Evolutionary conservation across 2,888 invertebrate genomes (phyloP).

Genomic region (Pteria penguin): DNA sequence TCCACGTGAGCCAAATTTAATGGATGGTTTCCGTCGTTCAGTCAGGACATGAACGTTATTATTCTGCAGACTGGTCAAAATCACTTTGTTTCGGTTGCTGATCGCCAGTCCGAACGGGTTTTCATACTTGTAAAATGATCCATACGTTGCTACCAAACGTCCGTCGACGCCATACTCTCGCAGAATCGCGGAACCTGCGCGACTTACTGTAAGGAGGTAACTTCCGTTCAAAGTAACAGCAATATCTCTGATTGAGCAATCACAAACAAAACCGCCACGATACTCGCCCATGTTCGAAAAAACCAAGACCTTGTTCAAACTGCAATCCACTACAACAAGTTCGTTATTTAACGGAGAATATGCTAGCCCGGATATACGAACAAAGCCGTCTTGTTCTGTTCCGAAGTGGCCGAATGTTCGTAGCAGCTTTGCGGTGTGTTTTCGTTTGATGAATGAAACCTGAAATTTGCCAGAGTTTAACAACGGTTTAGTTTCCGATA

Average conservation of each 20-base stretch:
- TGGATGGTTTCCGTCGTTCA: slow-evolving; percentile 57
- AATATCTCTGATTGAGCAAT: slow-evolving; percentile 63
- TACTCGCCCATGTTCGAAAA: slow-evolving; percentile 56
- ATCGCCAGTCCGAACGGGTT: slow-evolving; percentile 65
- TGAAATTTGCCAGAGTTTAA: slow-evolving; percentile 21
- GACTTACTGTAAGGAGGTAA: slow-evolving; percentile 57
- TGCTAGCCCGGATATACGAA: slow-evolving; percentile 57
- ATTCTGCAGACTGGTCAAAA: slow-evolving; percentile 65
- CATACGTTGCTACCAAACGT: slow-evolving; percentile 48
- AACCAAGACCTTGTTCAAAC: slow-evolving; percentile 56
- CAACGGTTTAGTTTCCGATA: slow-evolving; percentile 11
- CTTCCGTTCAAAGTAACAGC: slow-evolving; percentile 55
- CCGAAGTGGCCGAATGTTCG: slow-evolving; percentile 59
- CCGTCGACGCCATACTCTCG: slow-evolving; percentile 61
- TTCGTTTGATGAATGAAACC: slow-evolving; percentile 29
- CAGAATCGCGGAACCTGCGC: slow-evolving; percentile 55
- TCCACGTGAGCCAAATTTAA: slow-evolving; percentile 65
- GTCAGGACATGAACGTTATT: slow-evolving; percentile 63
- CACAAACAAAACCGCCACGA: slow-evolving; percentile 56
- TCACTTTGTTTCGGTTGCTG: slow-evolving; percentile 48
- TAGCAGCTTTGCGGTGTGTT: slow-evolving; percentile 26
- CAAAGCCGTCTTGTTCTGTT: slow-evolving; percentile 49
- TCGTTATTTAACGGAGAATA: slow-evolving; percentile 55
- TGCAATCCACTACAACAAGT: slow-evolving; percentile 56
- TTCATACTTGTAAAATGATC: slow-evolving; percentile 62